Evolutionary conservation across 2,113 vertebrate genomes (phyloP).

Genomic region (Pteruthius melanotis): DNA sequence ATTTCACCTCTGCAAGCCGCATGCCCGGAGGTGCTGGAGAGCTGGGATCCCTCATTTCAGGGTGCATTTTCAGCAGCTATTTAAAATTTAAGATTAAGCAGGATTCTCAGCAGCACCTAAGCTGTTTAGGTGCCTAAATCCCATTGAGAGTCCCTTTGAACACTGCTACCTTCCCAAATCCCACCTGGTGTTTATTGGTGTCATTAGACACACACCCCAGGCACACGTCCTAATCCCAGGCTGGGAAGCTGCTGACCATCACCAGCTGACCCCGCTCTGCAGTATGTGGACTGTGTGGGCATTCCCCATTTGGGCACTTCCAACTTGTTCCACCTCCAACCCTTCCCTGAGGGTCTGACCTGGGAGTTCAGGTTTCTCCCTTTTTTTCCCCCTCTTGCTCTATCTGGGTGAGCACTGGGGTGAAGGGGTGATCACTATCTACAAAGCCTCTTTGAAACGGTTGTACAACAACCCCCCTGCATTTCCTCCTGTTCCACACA

Average conservation of each 20-base stretch:
- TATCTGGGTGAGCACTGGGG: accelerated
- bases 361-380: not conserved
- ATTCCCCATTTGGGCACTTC: not conserved
- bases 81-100: not conserved
- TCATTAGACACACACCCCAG: not conserved
- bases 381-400: not conserved
- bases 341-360: not conserved
- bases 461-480: accelerated
- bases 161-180: not conserved
- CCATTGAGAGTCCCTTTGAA: not conserved
- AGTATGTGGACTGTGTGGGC: accelerated
- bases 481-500: not conserved
- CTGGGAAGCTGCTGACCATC: not conserved
- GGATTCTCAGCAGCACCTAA: conserved; percentile 20
- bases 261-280: not conserved
- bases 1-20: not conserved
- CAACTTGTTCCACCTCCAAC: not conserved
- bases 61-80: not conserved
- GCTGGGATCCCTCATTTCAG: not conserved
- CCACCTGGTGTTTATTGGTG: not conserved
- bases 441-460: not conserved
- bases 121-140: not conserved
- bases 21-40: accelerated
- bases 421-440: not conserved
- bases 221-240: accelerated